Evolutionary conservation across 1,140 invertebrate genomes (phyloP), one percentile per base, ranked within the genome.

Genomic region (Drosophila virilis): DNA sequence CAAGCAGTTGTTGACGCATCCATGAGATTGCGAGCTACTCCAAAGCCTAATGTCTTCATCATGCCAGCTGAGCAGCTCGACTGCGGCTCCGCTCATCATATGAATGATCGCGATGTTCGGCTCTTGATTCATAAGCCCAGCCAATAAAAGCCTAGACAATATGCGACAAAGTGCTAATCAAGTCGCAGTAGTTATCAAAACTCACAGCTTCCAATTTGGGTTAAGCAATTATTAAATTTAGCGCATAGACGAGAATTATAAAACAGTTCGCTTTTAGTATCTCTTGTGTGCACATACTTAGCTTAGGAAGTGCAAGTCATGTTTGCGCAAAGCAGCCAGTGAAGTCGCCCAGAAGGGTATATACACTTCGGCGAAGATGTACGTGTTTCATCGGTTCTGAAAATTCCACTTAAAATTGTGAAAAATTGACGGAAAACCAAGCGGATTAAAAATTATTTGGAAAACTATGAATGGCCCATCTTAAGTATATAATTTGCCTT

Each of bases 1-100:
- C 22, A 38, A 43, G 48, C 70, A 73, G 64, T 54, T 68, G 70
- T 73, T 73, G 70, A 73, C 70, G 70, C 71, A 74, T 61, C 61
- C 13, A 46, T 42, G 22, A 43, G 69, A 72, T 72, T 57, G 68
- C 9, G 7, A 9, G 12, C 17, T 61, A 7, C 6, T 42, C 22
- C 38, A 8, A 10, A 32, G 50, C 38, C 32, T 45, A 69, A 74
- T 74, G 71, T 57, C 71, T 74, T 61, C 43, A 69, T 72, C 69
- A 0, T 28, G 10, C 22, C 4, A 28, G 22, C 2, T 28, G 22
- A 28, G 22, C 22, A 28, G 22, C 22, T 28, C 22, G 22, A 28
- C 22, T 28, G 22, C 22, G 22, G 22, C 22, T 28, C 22, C 0
- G 0, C 22, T 28, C 22, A 28, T 4, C 22, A 28, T 28, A 38